Base-by-base conservation (phyloP, 2,888 invertebrate species). In the Ormyrus pomaceus region DNA sequence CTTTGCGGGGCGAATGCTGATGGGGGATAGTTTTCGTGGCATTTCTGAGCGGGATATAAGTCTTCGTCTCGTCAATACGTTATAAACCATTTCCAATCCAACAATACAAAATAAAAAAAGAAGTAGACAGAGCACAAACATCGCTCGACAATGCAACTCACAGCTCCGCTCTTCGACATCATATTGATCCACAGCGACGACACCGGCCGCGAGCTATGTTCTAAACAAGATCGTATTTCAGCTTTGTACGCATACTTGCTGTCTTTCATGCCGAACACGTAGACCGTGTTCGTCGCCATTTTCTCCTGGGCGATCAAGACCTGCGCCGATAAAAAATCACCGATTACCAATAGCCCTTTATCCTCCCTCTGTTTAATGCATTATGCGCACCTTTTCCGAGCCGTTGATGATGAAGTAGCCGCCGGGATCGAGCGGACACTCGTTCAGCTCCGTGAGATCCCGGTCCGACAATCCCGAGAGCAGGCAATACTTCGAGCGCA, bases 321-420 rank as follows among this genome's bases (percentile, higher is more conserved):
- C 92, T 92, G 80, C 11, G 82, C 19, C 19, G 19, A 19, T 19
- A 19, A 19, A 19, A 19, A 19, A 19, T 19, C 19, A 19, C 19
- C 19, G 19, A 19, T 19, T 19, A 19, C 19, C 19, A 19, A 19
- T 19, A 19, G 19, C 19, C 19, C 19, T 19, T 19, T 19, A 19
- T 19, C 19, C 19, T 19, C 19, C 19, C 19, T 19, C 19, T 19
- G 1, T 13, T 69, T 69, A 46, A 62, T 9, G 0, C 13, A 71
- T 71, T n/a, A 13, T 1, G 51, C 9, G 5, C 77, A 93, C 96
- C 91, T 99, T 99, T 92, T 99, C 99, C 6, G 99, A 99, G 1
- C 99, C 99, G 90, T 99, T 99, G 83, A 99, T 99, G 84, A 99
- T 98, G 88, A 99, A 99, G 91, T 99, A 99, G 80, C 99, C 99